Evolutionary conservation across 2,888 invertebrate genomes (phyloP), one percentile per base, ranked within the genome.

Genomic region (Linnaemya vulpina): DNA sequence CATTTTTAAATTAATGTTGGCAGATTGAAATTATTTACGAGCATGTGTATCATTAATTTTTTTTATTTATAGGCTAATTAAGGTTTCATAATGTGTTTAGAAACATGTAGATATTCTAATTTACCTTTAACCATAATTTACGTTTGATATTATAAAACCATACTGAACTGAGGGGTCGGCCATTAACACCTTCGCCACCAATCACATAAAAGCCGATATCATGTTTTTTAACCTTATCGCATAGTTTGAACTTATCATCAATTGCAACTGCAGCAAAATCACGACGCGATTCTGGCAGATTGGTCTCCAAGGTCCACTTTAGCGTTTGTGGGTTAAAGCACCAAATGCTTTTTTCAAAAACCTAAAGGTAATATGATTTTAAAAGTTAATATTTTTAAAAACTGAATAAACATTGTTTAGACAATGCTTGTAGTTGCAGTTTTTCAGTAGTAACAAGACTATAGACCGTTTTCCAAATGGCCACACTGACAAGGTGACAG

Each of bases 241-340:
- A 65, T 35, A 68, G 58, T 25, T 63, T 70, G n/a, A 13, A 60
- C 1, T 53, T 53, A 90, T 94, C 94, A 30, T 94, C 93, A 87
- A 94, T 94, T 1, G 94, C 94, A n/a, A 95, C 94, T 7, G 95
- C 92, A 0, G 95, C 95, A 88, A 96, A 96, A 92, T 95, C 95
- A 90, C 95, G 95, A 87, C 96, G 93, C 0, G 94, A 93, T 30
- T 93, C 93, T 20, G 94, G 93, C 87, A 96, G 93, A 15, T 93
- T 94, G 1, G 93, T 93, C 89, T 96, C 95, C 84, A 93, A 94
- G 89, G 93, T 94, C 96, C 96, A 96, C 63, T 94, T 93, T 22
- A 94, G 92, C 0, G 93, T 93, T 10, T 94, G 93, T 0, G 95
- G 95, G 89, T 96, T 95, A 89, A 94, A 95, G 89, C 95, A 95